phyloP scores from a whole-genome alignment of 2,113 vertebrate genomes.

The Rousettus leschenaultii region DNA sequence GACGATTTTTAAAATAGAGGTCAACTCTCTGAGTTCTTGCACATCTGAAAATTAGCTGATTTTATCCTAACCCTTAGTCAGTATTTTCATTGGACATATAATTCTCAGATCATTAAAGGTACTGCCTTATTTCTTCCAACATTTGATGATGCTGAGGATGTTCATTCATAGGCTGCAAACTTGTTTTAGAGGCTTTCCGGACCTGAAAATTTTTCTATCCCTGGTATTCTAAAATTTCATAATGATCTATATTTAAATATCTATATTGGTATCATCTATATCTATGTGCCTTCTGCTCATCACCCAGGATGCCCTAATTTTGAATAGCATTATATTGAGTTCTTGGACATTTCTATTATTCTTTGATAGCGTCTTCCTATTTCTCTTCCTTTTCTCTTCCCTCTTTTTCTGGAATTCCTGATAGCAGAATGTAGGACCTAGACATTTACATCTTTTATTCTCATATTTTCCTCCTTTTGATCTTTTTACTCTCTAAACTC shows the following conservation, averaged over 20 bases:
- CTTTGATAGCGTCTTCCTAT: not conserved
- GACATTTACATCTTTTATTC: not conserved
- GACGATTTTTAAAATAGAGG: not conserved
- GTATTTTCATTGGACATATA: not conserved
- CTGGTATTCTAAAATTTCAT: not conserved
- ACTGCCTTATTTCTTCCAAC: not conserved
- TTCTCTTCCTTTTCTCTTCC: not conserved
- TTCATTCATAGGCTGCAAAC: not conserved
- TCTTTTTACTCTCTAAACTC: not conserved
- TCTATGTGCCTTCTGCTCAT: not conserved
- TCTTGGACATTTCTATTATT: not conserved
- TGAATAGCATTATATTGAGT: not conserved
- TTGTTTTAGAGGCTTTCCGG: not conserved
- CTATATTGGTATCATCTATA: not conserved
- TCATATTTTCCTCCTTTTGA: not conserved
- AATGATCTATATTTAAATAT: not conserved
- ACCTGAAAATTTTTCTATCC: not conserved
- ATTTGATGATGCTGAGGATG: not conserved
- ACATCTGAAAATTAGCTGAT: not conserved
- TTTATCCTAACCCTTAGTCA: not conserved
- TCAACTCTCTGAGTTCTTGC: not conserved
- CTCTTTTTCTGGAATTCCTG: slow-evolving; percentile 13
- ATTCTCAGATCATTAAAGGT: not conserved
- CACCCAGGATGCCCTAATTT: not conserved
- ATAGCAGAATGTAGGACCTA: not conserved